Percentiles rank a stretch among this genome's conserved stretches.
These are phyloP conservation scores for Drosophila kurseongensis DNA, from an alignment of 1,140 invertebrate species.

Conservation along the genomic window DNA sequence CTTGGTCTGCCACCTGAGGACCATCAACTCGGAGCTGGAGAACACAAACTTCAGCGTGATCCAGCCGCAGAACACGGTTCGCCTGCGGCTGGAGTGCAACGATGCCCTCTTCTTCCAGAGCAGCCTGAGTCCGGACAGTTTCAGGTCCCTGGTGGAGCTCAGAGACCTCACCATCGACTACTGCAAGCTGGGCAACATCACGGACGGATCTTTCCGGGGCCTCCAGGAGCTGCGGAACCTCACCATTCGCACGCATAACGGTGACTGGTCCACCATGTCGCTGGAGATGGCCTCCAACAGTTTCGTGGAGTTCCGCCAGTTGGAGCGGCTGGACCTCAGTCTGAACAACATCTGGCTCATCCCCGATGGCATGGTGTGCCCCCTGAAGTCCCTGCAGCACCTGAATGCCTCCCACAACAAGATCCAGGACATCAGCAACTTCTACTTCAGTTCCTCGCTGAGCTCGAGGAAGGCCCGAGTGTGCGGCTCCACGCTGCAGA, in stretches of 20 bases:
- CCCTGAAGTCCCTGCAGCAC: slow-evolving; percentile 90
- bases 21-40: slow-evolving; percentile 95
- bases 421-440: slow-evolving; percentile 90
- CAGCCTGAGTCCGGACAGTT: slow-evolving; percentile 93
- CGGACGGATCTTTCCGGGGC: slow-evolving; percentile 92
- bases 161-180: slow-evolving; percentile 94
- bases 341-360: slow-evolving; percentile 95
- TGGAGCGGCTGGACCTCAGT: slow-evolving; percentile 93
- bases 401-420: slow-evolving; percentile 93
- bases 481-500: slow-evolving; percentile 89
- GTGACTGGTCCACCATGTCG: slow-evolving; percentile 94
- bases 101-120: slow-evolving; percentile 94
- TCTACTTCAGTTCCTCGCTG: slow-evolving; percentile 89
- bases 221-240: slow-evolving; percentile 92
- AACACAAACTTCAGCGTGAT: slow-evolving; percentile 95
- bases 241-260: slow-evolving; percentile 94
- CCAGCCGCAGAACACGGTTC: slow-evolving; percentile 93
- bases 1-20: slow-evolving; percentile 91
- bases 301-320: slow-evolving; percentile 89
- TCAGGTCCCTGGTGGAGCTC: slow-evolving; percentile 92
- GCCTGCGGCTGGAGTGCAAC: slow-evolving; percentile 92
- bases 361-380: slow-evolving; percentile 93
- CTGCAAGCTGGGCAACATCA: slow-evolving; percentile 95
- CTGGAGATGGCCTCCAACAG: slow-evolving; percentile 91
- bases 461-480: slow-evolving; percentile 86